Base-by-base conservation (phyloP, 2,113 vertebrate species). In the Aix galericulata region DNA sequence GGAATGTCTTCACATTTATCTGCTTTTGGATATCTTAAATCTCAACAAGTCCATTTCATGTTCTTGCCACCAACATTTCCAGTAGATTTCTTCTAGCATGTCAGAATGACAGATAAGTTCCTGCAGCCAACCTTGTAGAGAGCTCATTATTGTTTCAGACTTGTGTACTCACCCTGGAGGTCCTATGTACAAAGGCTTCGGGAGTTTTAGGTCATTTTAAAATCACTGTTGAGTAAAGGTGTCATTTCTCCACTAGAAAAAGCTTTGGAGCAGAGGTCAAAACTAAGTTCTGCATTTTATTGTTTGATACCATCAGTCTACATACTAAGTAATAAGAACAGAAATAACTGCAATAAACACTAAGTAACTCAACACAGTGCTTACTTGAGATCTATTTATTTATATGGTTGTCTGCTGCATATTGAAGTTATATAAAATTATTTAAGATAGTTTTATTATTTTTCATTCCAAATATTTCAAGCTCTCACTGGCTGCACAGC, bases 51-150 rank as follows among this genome's bases (percentile, higher is more conserved):
- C 94, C 71, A 94, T 95, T 98, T 98, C 96, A 93, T 96, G 97
- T 97, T 98, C 91, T 96, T 95, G 93, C 96, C 95, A 97, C 96
- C 97, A 97, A 97, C 40, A 86, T 97, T 98, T 98, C 95, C 95
- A 97, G 94, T 50, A 96, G 93, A 97, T 97, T 98, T 97, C 86
- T 97, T 93, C 86, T 42, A 93, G 84, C 56, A 40, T 97, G 97
- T 97, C 97, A 98, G 85, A 91, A 97, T 98, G 97, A 98, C 96
- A 97, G 97, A 97, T 97, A 97, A 89, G 78, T 95, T 97, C 92
- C 94, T 25, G 17, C 73, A 94, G 86, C 50, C 87, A 95, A 64
- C 42, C 78, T 96, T 83, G 91, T 63, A 96, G 88, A 97, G 84
- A 95, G 88, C 88, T 96, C 83, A 86, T 97, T 96, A 96, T 94